Conservation (phyloP, 2,113 vertebrate species). For the Rhabdomys dilectus region DNA sequence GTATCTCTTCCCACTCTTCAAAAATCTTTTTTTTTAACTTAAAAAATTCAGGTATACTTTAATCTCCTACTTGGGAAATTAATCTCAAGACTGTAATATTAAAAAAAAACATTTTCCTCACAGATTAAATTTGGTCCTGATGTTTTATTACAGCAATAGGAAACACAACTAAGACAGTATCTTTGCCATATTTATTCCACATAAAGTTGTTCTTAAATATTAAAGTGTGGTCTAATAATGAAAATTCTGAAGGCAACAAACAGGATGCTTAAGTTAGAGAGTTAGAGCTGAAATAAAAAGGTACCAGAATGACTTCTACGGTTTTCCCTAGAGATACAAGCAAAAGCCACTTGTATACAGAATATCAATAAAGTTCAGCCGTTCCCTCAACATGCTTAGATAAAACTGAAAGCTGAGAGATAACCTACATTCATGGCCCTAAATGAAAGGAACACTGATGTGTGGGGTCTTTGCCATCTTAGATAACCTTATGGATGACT, state of each 20-base stretch:
- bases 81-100: not conserved
- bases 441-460: not conserved
- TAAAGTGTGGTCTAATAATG: not conserved
- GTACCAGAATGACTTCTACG: not conserved
- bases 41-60: not conserved
- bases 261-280: not conserved
- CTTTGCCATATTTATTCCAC: not conserved
- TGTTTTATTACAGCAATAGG: not conserved
- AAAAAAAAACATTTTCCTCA: not conserved
- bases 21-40: not conserved
- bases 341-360: not conserved
- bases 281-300: not conserved
- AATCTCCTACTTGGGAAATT: not conserved
- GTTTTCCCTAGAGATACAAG: not conserved
- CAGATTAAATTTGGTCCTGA: not conserved
- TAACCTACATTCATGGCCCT: not conserved
- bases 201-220: not conserved
- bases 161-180: not conserved
- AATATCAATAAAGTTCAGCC: not conserved
- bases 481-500: not conserved
- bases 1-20: not conserved
- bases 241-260: not conserved
- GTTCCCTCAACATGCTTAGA: not conserved
- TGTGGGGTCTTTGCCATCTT: not conserved
- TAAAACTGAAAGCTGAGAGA: constrained; percentile 4